phyloP scores from a whole-genome alignment of 2,113 vertebrate genomes.

The Scalopus aquaticus region DNA sequence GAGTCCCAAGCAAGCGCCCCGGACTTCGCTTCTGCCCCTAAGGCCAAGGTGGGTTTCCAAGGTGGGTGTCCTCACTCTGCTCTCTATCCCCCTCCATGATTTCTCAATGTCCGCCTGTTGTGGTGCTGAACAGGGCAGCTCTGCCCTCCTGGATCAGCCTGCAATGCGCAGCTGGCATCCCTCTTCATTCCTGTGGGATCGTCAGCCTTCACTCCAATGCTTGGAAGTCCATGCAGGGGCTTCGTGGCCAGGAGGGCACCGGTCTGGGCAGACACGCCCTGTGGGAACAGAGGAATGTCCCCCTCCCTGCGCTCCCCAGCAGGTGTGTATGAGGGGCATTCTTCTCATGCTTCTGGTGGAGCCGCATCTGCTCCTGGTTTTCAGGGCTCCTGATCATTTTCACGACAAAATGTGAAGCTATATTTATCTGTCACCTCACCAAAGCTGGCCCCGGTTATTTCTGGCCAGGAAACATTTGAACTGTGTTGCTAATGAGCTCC shows the following conservation, averaged over 20 bases:
- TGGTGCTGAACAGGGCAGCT: background rate
- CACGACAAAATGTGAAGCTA: background rate
- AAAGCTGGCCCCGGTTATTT: background rate
- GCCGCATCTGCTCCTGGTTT: constrained; percentile 8
- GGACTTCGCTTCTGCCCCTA: background rate
- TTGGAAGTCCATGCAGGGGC: background rate
- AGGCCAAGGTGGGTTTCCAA: background rate
- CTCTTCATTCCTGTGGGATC: background rate
- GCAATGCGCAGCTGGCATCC: background rate
- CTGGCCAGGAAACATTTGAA: background rate
- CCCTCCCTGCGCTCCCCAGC: background rate
- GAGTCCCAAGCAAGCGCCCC: background rate
- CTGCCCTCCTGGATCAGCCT: background rate
- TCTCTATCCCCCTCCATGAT: background rate
- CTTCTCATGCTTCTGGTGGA: background rate
- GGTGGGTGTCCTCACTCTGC: background rate
- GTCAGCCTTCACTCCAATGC: background rate
- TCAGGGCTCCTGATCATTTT: background rate
- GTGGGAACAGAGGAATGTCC: background rate
- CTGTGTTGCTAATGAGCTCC: background rate
- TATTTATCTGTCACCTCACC: background rate
- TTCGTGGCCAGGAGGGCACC: background rate
- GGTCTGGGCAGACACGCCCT: background rate
- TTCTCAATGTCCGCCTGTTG: background rate
- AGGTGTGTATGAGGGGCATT: constrained; percentile 15